Evolutionary conservation across 1,140 invertebrate species (phyloP).

Genomic region (Mizuhopecten yessoensis): DNA sequence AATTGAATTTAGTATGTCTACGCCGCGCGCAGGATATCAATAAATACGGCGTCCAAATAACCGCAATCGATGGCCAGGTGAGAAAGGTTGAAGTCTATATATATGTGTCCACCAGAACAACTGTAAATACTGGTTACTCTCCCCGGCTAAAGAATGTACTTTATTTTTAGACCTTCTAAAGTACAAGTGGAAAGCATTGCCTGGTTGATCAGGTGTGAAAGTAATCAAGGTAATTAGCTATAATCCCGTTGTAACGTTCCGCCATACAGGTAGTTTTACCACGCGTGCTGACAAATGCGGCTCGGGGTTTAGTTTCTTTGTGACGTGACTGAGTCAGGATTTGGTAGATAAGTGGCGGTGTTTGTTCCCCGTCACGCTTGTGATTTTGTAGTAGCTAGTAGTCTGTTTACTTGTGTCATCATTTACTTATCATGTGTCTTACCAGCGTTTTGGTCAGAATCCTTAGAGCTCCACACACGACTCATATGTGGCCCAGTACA

Average conservation of each 20-base stretch:
- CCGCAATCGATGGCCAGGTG: constrained; percentile 17
- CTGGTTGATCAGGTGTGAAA: neutral
- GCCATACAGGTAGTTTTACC: neutral
- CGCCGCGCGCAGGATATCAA: neutral
- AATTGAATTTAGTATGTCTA: too few species aligned
- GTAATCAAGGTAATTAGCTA: constrained; percentile 3
- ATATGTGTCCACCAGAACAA: neutral
- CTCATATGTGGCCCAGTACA: neutral
- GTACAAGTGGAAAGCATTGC: neutral
- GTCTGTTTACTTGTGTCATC: constrained; percentile 20
- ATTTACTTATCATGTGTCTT: neutral
- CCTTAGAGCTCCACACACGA: constrained; percentile 18
- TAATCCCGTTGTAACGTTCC: neutral
- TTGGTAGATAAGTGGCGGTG: neutral
- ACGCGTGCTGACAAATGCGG: constrained; percentile 13
- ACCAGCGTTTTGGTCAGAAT: neutral
- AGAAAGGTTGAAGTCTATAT: neutral
- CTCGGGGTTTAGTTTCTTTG: neutral
- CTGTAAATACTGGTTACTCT: neutral
- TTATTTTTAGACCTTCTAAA: neutral
- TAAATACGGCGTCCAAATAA: neutral
- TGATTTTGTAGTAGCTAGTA: constrained; percentile 14
- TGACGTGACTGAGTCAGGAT: constrained; percentile 15
- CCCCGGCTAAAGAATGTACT: constrained; percentile 11
- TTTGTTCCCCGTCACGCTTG: neutral